Conservation (phyloP, 2,113 vertebrate genomes). For the Argyrosomus japonicus region DNA sequence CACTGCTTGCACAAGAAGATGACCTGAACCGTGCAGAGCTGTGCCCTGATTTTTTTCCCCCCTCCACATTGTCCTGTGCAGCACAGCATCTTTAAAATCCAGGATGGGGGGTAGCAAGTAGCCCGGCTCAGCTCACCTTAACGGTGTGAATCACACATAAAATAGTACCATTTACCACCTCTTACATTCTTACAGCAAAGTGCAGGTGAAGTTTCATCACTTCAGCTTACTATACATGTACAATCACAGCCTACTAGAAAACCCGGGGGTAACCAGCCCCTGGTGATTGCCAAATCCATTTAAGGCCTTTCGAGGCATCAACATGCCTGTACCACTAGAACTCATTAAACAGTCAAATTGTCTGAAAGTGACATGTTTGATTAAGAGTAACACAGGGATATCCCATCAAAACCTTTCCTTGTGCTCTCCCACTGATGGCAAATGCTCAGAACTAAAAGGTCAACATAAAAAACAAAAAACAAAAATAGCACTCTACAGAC, state of each 20-base stretch:
- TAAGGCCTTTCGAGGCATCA: conserved; percentile 76
- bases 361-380: conserved; percentile 57
- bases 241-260: conserved; percentile 79
- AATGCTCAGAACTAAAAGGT: conserved; percentile 33
- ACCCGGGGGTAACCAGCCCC: conserved; percentile 63
- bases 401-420: conserved; percentile 33
- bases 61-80: conserved; percentile 13
- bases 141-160: conserved; percentile 60
- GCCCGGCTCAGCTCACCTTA: conserved; percentile 44
- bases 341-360: conserved; percentile 66
- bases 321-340: conserved; percentile 59
- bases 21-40: conserved; percentile 43
- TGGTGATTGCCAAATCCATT: conserved; percentile 80
- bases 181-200: conserved; percentile 84
- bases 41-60: conserved; percentile 18
- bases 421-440: conserved; percentile 47
- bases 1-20: conserved; percentile 49
- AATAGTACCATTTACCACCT: conserved; percentile 68
- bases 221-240: conserved; percentile 82
- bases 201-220: conserved; percentile 80
- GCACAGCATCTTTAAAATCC: conserved; percentile 15
- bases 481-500: conserved; percentile 27
- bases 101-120: neutral
- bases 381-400: conserved; percentile 37
- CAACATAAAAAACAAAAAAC: conserved; percentile 23